Evolutionary conservation across 2,113 vertebrate genomes (phyloP).

Genomic region (Camelus bactrianus): DNA sequence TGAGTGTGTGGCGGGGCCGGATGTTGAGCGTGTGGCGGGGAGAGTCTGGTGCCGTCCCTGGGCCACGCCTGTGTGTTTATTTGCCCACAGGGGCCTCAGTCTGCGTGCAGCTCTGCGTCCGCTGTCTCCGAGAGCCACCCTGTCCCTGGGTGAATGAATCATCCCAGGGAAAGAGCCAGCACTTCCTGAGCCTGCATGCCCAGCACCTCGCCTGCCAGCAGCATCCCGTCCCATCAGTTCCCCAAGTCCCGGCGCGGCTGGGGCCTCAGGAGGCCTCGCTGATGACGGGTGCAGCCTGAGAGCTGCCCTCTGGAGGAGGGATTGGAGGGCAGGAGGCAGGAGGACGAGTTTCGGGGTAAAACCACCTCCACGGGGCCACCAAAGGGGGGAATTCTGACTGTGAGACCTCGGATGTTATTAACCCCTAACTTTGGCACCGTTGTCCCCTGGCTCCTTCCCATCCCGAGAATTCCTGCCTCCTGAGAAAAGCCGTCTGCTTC

Average conservation of each 20-base stretch:
- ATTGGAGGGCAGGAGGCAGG: background rate
- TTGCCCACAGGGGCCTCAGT: background rate
- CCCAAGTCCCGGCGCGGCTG: rapidly evolving
- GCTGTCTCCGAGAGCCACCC: background rate
- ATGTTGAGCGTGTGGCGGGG: background rate
- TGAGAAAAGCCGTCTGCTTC: background rate
- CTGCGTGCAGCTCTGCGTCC: rapidly evolving
- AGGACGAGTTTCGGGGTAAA: rapidly evolving
- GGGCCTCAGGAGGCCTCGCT: background rate
- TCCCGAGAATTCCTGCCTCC: rapidly evolving
- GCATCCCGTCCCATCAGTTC: rapidly evolving
- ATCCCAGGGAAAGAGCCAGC: too few relatives aligned
- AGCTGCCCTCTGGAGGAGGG: too few relatives aligned
- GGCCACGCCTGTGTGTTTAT: rapidly evolving
- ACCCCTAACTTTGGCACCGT: background rate
- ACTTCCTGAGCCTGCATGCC: rapidly evolving
- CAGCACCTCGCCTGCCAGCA: rapidly evolving
- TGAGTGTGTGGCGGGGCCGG: rapidly evolving
- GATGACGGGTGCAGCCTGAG: too few relatives aligned
- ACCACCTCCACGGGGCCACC: background rate
- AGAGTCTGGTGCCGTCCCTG: rapidly evolving
- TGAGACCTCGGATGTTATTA: too few relatives aligned
- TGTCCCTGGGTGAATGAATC: background rate
- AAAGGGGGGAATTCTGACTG: too few relatives aligned
- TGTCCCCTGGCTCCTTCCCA: rapidly evolving